These are phyloP conservation scores for Yponomeuta cagnagella DNA, from an alignment of 2,888 invertebrate species.

Conservation along the genomic window DNA sequence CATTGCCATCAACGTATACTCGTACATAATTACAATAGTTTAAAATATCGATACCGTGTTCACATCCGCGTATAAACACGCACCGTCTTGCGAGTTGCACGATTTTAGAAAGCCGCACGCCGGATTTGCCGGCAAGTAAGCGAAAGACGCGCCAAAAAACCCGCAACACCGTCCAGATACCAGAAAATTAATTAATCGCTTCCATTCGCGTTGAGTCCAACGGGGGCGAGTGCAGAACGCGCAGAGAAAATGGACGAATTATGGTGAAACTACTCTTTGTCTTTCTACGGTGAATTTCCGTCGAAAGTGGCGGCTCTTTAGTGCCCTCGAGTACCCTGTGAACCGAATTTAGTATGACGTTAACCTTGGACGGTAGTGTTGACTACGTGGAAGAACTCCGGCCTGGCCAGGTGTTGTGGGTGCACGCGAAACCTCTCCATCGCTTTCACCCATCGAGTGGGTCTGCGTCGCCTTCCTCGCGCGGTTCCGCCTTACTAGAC, in stretches of 20 bases:
- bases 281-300: constrained; percentile 59
- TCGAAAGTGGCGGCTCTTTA: constrained; percentile 51
- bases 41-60: constrained; percentile 34
- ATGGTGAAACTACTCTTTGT: constrained; percentile 42
- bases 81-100: constrained; percentile 41
- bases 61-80: constrained; percentile 65
- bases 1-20: background rate
- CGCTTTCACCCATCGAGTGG: constrained; percentile 64
- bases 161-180: constrained; percentile 23
- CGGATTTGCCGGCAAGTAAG: constrained; percentile 45
- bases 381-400: too few species aligned
- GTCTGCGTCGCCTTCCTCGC: constrained; percentile 33
- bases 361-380: constrained; percentile 58
- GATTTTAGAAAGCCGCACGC: constrained; percentile 61
- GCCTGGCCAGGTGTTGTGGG: constrained; percentile 24
- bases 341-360: constrained; percentile 68
- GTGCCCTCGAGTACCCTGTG: constrained; percentile 44
- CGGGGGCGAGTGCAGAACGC: constrained; percentile 12
- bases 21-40: background rate
- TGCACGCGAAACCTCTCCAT: constrained; percentile 43
- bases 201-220: constrained; percentile 15
- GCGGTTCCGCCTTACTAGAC: constrained; percentile 50
- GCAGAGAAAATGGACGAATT: constrained; percentile 37
- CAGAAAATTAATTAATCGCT: constrained; percentile 32
- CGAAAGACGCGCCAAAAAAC: constrained; percentile 47